These are phyloP conservation scores for Rhinatrema bivittatum DNA, from an alignment of 2,797 vertebrate species.

Conservation along the genomic window DNA sequence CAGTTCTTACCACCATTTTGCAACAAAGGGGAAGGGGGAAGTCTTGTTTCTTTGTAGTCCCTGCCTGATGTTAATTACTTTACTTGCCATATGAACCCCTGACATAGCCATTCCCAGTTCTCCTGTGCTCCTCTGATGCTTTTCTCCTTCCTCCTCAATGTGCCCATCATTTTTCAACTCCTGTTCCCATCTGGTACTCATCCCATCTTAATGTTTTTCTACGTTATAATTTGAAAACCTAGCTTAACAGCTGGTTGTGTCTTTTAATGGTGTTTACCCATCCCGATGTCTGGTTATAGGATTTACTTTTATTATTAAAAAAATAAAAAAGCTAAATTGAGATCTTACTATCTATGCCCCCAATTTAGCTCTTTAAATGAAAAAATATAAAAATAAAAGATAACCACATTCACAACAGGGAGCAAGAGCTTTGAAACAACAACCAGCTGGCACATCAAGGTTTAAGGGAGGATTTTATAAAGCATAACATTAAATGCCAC, in stretches of 20 bases:
- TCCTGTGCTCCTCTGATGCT: too few species aligned
- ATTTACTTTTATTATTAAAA: slow-evolving; percentile 14
- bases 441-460: slow-evolving; percentile 14
- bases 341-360: slow-evolving; percentile 8
- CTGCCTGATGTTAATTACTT: too few species aligned
- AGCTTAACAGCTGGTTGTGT: slow-evolving; percentile 9
- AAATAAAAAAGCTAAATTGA: slow-evolving; percentile 9
- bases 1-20: too few species aligned
- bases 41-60: too few species aligned
- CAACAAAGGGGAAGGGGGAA: too few species aligned
- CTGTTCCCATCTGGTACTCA: slow-evolving; percentile 15
- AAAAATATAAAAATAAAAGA: slow-evolving; percentile 12
- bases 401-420: slow-evolving; percentile 1
- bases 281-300: slow-evolving; percentile 6
- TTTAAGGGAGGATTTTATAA: slow-evolving; percentile 4
- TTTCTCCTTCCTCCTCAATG: too few species aligned
- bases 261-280: slow-evolving; percentile 14
- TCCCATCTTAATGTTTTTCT: slow-evolving; percentile 13
- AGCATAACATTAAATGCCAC: slow-evolving; percentile 5
- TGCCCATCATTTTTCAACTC: too few species aligned
- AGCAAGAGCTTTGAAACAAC: slow-evolving; percentile 9
- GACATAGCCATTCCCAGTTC: too few species aligned
- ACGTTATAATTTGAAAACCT: slow-evolving; percentile 7
- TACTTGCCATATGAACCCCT: too few species aligned
- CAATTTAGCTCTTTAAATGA: slow-evolving; percentile 5